Evolutionary conservation across 1,140 invertebrate species (phyloP).

Genomic region (Panulirus ornatus): DNA sequence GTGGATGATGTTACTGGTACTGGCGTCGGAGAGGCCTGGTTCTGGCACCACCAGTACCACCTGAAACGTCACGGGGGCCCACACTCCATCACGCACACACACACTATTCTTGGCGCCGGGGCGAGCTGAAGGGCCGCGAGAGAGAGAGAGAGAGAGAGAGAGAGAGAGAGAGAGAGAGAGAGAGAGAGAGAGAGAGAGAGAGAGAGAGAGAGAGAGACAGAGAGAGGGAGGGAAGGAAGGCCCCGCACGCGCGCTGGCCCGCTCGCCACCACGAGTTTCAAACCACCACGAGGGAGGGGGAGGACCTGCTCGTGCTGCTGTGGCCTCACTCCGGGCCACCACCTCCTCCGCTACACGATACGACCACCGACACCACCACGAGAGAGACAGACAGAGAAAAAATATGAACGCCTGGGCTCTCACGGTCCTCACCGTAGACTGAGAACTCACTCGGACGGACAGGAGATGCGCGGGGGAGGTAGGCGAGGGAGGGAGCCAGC

Average conservation of each 20-base stretch:
- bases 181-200: background rate
- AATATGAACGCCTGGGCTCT: background rate
- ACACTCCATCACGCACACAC: slow-evolving; percentile 32
- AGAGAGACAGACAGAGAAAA: background rate
- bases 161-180: background rate
- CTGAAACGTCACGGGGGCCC: slow-evolving; percentile 13
- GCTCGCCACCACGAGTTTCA: too few species aligned
- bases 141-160: slow-evolving; percentile 30
- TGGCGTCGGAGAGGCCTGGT: background rate
- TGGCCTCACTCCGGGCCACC: background rate
- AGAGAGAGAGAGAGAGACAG: background rate
- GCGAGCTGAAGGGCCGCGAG: too few species aligned
- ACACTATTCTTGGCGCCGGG: slow-evolving; percentile 30
- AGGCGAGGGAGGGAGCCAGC: background rate
- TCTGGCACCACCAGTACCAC: slow-evolving; percentile 35
- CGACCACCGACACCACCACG: background rate
- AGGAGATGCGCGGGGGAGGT: background rate
- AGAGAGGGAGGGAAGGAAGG: slow-evolving; percentile 19
- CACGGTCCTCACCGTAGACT: background rate
- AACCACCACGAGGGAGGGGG: too few species aligned
- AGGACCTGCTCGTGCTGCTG: background rate
- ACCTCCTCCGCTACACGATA: background rate
- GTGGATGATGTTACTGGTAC: background rate
- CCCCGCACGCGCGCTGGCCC: too few species aligned
- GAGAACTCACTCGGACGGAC: background rate